Evolutionary conservation across 2,888 invertebrate genomes (phyloP), one percentile per base, ranked within the genome.

Genomic region (Magallana nippona): DNA sequence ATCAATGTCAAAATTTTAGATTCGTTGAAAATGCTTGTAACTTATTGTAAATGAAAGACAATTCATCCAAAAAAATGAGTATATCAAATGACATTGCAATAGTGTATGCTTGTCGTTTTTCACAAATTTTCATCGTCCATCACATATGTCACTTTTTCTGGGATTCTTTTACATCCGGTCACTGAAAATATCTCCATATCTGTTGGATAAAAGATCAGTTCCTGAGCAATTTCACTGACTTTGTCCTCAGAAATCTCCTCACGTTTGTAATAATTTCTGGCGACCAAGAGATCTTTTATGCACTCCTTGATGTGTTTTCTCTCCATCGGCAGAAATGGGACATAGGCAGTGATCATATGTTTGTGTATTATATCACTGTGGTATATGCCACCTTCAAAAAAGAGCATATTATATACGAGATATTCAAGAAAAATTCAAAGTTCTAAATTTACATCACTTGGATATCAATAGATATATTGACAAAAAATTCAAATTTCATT

Each of bases 261-360:
- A 3, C 58, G 78, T 44, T 82, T 85, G 57, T 84, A 90, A 84
- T 89, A 89, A 11, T 85, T 85, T 55, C 85, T 88, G 2, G 57
- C 58, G 3, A 91, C 44, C 22, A 97, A 96, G 92, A 97, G 96
- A 58, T 96, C 96, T 83, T 94, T 91, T 55, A 97, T 96, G 94
- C 99, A 99, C 91, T 96, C 94, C 89, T 95, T 95, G 0, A 99
- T 96, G 94, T 99, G 99, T 1, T 94, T 93, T 90, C 97, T 96
- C 94, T 98, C 98, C 88, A 99, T 94, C 0, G 99, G 99, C 88
- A 99, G 94, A 94, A 99, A 99, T 78, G 99, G 99, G 87, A 99
- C 95, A 93, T 97, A 98, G 92, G 98, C 97, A 94, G 98, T 98
- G 86, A 99, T 97, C 77, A 99, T 95, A 94, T 97, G 97, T 60